These are phyloP conservation scores for Drosophila elegans DNA, from an alignment of 1,140 invertebrate genomes.

Conservation along the genomic window DNA sequence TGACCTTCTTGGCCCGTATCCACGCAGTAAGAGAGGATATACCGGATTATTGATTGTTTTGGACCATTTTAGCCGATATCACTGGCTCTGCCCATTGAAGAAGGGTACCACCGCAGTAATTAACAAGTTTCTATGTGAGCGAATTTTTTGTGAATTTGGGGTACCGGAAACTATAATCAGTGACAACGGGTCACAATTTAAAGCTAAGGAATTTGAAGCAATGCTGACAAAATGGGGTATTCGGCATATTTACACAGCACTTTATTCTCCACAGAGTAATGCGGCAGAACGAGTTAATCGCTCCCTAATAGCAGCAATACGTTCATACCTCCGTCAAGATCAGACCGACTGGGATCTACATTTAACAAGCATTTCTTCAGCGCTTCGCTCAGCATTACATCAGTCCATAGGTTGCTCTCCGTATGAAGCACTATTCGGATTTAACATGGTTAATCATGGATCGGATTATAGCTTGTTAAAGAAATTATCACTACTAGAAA, in stretches of 20 bases:
- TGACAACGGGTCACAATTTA: constrained; percentile 61
- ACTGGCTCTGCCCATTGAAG: constrained; percentile 6
- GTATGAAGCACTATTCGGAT: constrained; percentile 19
- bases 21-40: constrained; percentile 4
- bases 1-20: constrained; percentile 27
- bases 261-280: constrained; percentile 42
- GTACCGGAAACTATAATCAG: constrained; percentile 43
- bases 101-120: background rate
- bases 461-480: too few species aligned
- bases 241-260: constrained; percentile 23
- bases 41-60: constrained; percentile 13
- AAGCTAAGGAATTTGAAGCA: constrained; percentile 37
- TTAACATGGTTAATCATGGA: too few species aligned
- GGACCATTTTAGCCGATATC: constrained; percentile 17
- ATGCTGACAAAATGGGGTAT: constrained; percentile 30
- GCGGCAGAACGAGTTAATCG: constrained; percentile 39
- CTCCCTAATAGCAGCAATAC: constrained; percentile 33
- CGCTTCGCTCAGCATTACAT: constrained; percentile 14
- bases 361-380: constrained; percentile 12
- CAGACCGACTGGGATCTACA: constrained; percentile 34
- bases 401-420: constrained; percentile 17
- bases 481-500: too few species aligned
- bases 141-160: constrained; percentile 16
- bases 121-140: background rate
- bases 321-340: constrained; percentile 24